A percentile compares a stretch with the other conserved stretches of the same genome.
These are phyloP conservation scores for Tetragnatha versicolor DNA, from an alignment of 1,140 invertebrate species.

Conservation along the genomic window DNA sequence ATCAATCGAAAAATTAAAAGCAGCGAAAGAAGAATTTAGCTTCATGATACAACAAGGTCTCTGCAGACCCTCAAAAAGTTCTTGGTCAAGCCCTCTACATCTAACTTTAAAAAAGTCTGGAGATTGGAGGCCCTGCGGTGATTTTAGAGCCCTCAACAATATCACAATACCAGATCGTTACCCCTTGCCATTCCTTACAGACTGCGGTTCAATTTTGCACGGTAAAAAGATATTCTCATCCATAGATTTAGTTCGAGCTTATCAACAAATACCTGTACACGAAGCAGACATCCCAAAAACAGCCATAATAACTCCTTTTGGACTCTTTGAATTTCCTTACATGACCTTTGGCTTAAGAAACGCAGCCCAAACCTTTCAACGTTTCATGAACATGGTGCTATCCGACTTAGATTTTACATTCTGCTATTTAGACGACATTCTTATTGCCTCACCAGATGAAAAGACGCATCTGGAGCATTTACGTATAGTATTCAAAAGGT, in stretches of 20 bases:
- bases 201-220: conserved; percentile 49
- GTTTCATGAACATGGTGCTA: conserved; percentile 67
- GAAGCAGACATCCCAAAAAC: conserved; percentile 46
- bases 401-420: conserved; percentile 61
- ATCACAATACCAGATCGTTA: conserved; percentile 46
- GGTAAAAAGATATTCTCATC: conserved; percentile 45
- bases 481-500: conserved; percentile 60
- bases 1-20: conserved; percentile 36
- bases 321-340: conserved; percentile 50
- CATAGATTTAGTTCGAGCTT: conserved; percentile 50
- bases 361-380: conserved; percentile 64
- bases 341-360: conserved; percentile 57
- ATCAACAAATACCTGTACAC: conserved; percentile 50
- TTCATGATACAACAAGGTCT: conserved; percentile 50
- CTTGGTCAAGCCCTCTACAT: conserved; percentile 58
- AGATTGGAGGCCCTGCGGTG: conserved; percentile 56
- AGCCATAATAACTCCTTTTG: conserved; percentile 47
- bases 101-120: conserved; percentile 56
- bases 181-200: conserved; percentile 33
- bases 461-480: conserved; percentile 62
- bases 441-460: conserved; percentile 63
- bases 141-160: conserved; percentile 48
- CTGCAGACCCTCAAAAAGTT: conserved; percentile 57
- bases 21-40: conserved; percentile 49
- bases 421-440: conserved; percentile 60